These are phyloP conservation scores for Lepus europaeus DNA, from an alignment of 2,113 vertebrate genomes.

Conservation along the genomic window DNA sequence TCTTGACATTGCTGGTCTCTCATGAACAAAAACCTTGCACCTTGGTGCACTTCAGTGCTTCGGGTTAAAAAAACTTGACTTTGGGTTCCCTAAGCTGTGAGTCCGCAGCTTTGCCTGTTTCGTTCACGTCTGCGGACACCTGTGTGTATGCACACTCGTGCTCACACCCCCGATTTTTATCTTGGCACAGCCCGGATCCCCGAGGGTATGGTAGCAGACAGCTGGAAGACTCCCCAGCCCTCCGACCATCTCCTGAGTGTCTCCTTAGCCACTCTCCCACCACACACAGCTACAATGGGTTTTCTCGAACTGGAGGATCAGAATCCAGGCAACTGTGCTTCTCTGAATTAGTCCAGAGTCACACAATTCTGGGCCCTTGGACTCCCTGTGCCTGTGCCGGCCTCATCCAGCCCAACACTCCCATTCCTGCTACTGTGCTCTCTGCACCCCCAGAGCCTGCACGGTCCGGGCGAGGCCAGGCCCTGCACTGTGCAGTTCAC, in stretches of 20 bases:
- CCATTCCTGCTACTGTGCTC: neutral
- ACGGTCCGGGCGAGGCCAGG: accelerated
- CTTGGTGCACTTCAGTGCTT: conserved; percentile 54
- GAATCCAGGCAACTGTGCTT: neutral
- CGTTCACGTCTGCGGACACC: neutral
- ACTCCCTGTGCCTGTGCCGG: neutral
- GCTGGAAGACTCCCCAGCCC: neutral
- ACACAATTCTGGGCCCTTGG: neutral
- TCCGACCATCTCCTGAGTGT: too few species aligned
- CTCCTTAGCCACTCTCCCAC: accelerated
- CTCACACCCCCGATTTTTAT: neutral
- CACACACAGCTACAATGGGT: accelerated
- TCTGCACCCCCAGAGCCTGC: neutral
- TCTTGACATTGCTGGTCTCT: conserved; percentile 41
- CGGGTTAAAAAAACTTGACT: conserved; percentile 58
- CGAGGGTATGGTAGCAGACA: neutral
- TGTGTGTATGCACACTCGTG: too few species aligned
- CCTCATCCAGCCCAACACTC: neutral
- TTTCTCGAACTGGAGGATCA: neutral
- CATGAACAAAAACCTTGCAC: conserved; percentile 62
- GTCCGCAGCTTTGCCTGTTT: conserved; percentile 16
- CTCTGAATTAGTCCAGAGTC: neutral
- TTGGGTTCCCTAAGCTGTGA: conserved; percentile 62
- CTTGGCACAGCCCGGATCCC: neutral
- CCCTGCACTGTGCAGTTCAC: too few species aligned